Evolutionary conservation across 1,140 invertebrate genomes (phyloP), one percentile per base, ranked within the genome.

Genomic region (Polypedilum vanderplanki): DNA sequence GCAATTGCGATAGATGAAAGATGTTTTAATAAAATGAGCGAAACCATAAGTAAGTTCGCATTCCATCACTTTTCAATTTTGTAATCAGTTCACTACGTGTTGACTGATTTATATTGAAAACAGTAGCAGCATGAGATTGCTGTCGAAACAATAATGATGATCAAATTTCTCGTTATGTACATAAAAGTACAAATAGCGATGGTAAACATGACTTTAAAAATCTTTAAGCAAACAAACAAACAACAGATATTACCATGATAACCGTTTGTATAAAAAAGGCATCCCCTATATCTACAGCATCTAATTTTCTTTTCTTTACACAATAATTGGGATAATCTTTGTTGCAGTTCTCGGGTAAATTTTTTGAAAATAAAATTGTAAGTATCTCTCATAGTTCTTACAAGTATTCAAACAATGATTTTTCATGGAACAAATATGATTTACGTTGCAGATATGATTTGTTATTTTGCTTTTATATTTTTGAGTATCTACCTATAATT

Each of bases 131-230:
- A 33, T 33, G 24, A 3, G 1, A 33, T 33, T 57, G 46, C 46
- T 15, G 12, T 15, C 12, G 46, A 46, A 46, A 57, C 12, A 57
- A 57, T 57, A 57, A 57, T 57, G 46, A 57, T 15, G 46, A 57
- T 57, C 46, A 12, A 57, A 57, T 57, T 57, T 57, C 46, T 33
- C 5, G 24, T 33, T 33, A 33, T 33, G 24, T 33, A 5, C 5
- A 33, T 33, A 33, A 33, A 12, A 1, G 15, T 46, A n/a, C 12
- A n/a, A 57, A 57, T 57, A 57, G 12, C 46, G 46, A 57, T 15
- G n/a, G 46, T 70, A 18, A 18, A 70, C 18, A 18, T 70, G 18
- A 70, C 65, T 70, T 70, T 70, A 18, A 70, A 70, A 70, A 18
- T 20, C 65, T 18, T 70, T 70, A 10, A 20, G 65, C 10, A 70